phyloP scores from a whole-genome alignment of 2,113 vertebrate genomes.

The Peromyscus maniculatus region DNA sequence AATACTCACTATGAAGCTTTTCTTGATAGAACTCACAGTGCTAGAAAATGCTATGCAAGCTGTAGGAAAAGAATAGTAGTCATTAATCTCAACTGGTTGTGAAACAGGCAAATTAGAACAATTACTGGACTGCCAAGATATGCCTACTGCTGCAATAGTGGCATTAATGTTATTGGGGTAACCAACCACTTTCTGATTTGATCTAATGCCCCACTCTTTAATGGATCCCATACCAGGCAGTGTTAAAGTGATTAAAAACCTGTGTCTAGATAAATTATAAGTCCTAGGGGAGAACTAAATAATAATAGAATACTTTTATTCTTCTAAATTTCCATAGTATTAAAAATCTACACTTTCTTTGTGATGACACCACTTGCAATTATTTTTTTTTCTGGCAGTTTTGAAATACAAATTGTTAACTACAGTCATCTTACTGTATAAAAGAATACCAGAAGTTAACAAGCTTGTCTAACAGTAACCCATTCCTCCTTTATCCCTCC shows the following conservation, averaged over 20 bases:
- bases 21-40: neutral
- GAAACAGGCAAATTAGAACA: neutral
- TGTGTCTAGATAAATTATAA: neutral
- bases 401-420: neutral
- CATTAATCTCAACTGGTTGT: neutral
- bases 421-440: neutral
- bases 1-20: neutral
- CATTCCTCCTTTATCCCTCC: neutral
- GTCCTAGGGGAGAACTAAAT: neutral
- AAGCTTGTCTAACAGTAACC: neutral
- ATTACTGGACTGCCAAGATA: neutral
- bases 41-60: neutral
- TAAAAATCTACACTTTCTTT: neutral
- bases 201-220: neutral
- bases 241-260: neutral
- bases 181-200: neutral
- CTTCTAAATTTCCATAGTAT: neutral
- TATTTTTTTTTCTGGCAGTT: neutral
- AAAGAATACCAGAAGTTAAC: too few relatives aligned
- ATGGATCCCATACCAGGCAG: neutral
- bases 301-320: neutral
- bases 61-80: neutral
- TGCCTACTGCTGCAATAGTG: neutral
- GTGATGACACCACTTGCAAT: neutral
- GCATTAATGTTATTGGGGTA: neutral